Base-by-base conservation (phyloP, 2,888 invertebrate species). In the Charanyca ferruginea region DNA sequence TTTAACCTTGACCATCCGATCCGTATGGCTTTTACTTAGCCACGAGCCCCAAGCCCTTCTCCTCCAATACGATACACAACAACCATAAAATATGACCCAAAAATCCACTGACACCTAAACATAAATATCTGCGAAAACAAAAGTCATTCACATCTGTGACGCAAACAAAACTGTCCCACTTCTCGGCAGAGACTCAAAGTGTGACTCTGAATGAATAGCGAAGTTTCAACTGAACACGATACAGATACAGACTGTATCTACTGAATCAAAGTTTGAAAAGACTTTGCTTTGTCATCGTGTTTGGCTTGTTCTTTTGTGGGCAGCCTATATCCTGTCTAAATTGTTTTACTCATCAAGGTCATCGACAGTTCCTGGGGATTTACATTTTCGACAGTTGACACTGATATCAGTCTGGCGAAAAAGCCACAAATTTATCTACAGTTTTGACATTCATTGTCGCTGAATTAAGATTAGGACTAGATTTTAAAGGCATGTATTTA, bases 161-260 rank as follows among this genome's bases (percentile, higher is more conserved):
- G 79, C 59, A 80, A 81, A 78, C 79, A 80, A 59, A 81, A 78
- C 81, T 81, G 80, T 63, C 70, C 81, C 54, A 81, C 59, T 81
- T 80, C 64, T 59, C 32, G 32, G 32, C 32, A 32, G 35, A 54
- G 55, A 54, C 65, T 66, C 69, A 66, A 77, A 77, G 67, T 77
- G 60, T 59, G 63, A 58, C 35, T 32, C 41, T 80, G 79, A 75
- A 80, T 75, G 59, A 58, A 66, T 67, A 62, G 66, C 52, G 64
- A 61, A 63, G 66, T 78, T 75, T 70, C 66, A 80, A 73, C 69
- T 58, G 23, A 42, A 69, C 60, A 54, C 45, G 65, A 63, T 73
- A 68, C 51, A 59, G 49, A 54, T 57, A 54, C 45, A 22, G n/a
- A 23, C 22, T 48, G 16, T 58, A 47, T 55, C 51, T 44, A 49